phyloP scores from a whole-genome alignment of 2,888 invertebrate genomes.

The Hydrotaea diabolus region DNA sequence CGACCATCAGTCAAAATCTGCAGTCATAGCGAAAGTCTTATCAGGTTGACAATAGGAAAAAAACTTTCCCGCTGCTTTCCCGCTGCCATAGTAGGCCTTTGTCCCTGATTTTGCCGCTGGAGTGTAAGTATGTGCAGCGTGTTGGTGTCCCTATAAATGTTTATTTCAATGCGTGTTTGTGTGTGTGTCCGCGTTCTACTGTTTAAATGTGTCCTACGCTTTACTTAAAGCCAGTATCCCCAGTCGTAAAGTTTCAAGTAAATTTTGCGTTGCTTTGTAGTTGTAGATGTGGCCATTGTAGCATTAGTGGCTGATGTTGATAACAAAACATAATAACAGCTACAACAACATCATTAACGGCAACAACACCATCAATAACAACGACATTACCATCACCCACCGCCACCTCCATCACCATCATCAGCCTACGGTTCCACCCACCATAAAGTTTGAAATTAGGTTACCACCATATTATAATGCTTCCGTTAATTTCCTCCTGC shows the following conservation, averaged over 20 bases:
- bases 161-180: too few relatives aligned
- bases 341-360: slow-evolving; percentile 10
- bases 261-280: background rate
- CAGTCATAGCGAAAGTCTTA: too few relatives aligned
- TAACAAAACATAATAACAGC: background rate
- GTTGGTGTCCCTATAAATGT: too few relatives aligned
- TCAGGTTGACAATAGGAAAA: too few relatives aligned
- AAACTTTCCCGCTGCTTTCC: too few relatives aligned
- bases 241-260: background rate
- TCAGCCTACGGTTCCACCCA: background rate
- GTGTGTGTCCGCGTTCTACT: too few relatives aligned
- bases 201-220: background rate
- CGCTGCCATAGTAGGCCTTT: too few relatives aligned
- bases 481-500: slow-evolving; percentile 62
- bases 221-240: background rate
- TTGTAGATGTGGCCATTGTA: background rate
- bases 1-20: too few relatives aligned
- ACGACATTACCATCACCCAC: background rate
- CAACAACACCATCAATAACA: slow-evolving; percentile 2
- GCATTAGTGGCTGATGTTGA: background rate
- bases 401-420: background rate
- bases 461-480: slow-evolving; percentile 59
- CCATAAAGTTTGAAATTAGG: slow-evolving; percentile 18
- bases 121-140: too few relatives aligned
- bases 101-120: too few relatives aligned